Conservation (phyloP, 2,888 invertebrate species). For the Toxonevra muliebris region DNA sequence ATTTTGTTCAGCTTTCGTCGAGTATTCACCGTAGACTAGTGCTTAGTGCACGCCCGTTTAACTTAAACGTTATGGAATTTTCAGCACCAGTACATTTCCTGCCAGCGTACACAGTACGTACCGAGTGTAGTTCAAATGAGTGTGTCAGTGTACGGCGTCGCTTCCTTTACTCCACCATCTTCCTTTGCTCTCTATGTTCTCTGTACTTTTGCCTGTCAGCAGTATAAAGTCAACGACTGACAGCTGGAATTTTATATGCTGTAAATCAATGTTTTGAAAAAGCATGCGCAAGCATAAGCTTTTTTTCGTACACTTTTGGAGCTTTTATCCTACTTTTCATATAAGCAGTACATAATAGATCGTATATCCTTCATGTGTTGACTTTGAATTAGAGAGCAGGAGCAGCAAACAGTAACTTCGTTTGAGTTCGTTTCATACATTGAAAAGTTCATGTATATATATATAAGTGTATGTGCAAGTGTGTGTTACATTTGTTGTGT, state of each 20-base stretch:
- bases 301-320: not conserved
- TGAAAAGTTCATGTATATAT: not conserved
- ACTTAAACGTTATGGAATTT: constrained; percentile 38
- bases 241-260: constrained; percentile 43
- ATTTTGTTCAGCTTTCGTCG: constrained; percentile 54
- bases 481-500: constrained; percentile 1
- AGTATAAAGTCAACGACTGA: constrained; percentile 29
- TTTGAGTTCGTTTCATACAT: not conserved
- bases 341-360: constrained; percentile 9
- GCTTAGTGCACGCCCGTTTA: constrained; percentile 45
- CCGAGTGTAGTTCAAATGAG: constrained; percentile 27
- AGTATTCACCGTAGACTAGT: constrained; percentile 58
- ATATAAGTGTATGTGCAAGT: not conserved
- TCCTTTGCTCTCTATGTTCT: not conserved
- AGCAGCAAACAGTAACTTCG: constrained; percentile 2
- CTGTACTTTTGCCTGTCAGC: not conserved
- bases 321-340: constrained; percentile 30
- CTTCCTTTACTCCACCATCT: constrained; percentile 8
- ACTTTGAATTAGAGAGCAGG: too few relatives aligned
- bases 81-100: constrained; percentile 24
- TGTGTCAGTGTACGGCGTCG: constrained; percentile 18
- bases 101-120: constrained; percentile 19
- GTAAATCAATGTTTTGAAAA: not conserved
- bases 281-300: not conserved
- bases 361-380: constrained; percentile 11